Conservation (phyloP, 2,888 invertebrate genomes). For the Epinotia brunnichana region DNA sequence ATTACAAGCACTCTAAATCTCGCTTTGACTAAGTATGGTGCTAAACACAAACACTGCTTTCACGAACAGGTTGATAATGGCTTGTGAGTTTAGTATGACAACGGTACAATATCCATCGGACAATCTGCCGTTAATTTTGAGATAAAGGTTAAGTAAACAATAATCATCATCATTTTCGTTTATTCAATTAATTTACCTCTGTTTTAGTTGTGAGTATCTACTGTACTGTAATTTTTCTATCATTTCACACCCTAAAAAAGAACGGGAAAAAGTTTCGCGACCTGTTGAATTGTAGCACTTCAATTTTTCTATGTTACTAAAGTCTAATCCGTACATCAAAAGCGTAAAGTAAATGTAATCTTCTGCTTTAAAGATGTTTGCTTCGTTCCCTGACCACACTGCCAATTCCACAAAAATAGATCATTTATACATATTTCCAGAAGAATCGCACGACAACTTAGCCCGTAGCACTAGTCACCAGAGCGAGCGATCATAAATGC, state of each 20-base stretch:
- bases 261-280: too few species aligned
- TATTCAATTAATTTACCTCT: background rate
- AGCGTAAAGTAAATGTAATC: too few species aligned
- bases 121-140: slow-evolving; percentile 1
- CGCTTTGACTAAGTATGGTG: slow-evolving; percentile 34
- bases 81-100: slow-evolving; percentile 19
- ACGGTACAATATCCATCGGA: background rate
- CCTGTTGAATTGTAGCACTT: too few species aligned
- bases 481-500: slow-evolving; percentile 22
- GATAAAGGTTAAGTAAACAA: background rate
- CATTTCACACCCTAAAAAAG: too few species aligned
- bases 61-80: slow-evolving; percentile 12
- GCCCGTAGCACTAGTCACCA: slow-evolving; percentile 14
- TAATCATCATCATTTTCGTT: background rate
- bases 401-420: too few species aligned
- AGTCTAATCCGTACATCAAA: too few species aligned
- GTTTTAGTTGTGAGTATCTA: background rate
- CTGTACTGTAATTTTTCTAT: background rate
- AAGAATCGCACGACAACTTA: slow-evolving; percentile 9
- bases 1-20: slow-evolving; percentile 34
- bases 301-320: too few species aligned
- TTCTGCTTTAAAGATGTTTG: too few species aligned
- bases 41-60: slow-evolving; percentile 31
- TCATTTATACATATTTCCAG: background rate
- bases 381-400: too few species aligned